Percentiles rank a stretch among this genome's conserved stretches.
Conservation (phyloP, 2,797 vertebrate species). For the Characodon lateralis region DNA sequence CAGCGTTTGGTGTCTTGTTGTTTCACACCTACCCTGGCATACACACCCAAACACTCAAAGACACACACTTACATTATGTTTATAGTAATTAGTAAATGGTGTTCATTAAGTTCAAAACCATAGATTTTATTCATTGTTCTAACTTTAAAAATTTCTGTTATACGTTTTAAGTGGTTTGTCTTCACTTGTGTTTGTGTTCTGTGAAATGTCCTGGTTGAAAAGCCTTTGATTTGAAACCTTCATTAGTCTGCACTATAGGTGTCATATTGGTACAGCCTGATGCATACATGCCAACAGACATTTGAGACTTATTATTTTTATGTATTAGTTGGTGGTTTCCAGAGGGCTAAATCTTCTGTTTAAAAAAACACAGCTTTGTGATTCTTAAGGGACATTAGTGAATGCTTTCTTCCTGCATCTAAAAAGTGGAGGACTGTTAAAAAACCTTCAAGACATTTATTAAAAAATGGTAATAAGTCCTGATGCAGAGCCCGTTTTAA, state of each 20-base stretch:
- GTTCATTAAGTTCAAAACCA: not conserved
- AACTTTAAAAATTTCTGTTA: not conserved
- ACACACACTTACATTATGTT: not conserved
- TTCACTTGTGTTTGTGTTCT: not conserved
- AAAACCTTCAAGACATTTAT: not conserved
- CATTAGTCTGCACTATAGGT: not conserved
- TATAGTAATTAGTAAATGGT: not conserved
- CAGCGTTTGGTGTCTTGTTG: not conserved
- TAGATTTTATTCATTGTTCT: not conserved
- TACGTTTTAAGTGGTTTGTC: not conserved
- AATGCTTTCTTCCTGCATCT: not conserved
- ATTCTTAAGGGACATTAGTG: not conserved
- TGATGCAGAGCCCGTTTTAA: not conserved
- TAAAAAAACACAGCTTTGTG: not conserved
- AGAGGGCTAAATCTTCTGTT: too few relatives aligned
- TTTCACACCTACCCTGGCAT: not conserved
- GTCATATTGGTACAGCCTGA: not conserved
- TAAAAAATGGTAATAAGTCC: not conserved
- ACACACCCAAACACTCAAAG: not conserved
- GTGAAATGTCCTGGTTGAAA: not conserved
- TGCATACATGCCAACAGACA: not conserved
- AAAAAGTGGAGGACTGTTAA: not conserved
- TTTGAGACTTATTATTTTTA: not conserved
- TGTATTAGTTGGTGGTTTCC: not conserved
- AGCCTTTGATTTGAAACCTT: not conserved